Percentiles rank a stretch among this genome's conserved stretches.
Evolutionary conservation across 2,797 vertebrate genomes (phyloP).

Genomic region (Leucoraja ocellata): DNA sequence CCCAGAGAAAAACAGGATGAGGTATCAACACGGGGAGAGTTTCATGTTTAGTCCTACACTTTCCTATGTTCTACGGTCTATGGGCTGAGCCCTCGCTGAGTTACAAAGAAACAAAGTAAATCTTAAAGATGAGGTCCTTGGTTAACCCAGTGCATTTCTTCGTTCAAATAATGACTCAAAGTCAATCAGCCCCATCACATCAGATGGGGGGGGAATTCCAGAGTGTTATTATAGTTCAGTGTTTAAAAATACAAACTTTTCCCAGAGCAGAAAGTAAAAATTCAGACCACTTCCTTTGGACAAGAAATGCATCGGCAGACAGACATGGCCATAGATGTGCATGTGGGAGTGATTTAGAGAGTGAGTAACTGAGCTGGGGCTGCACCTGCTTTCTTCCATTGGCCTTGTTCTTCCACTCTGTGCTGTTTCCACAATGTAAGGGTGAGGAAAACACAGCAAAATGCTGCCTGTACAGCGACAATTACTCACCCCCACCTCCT

Average conservation of each 20-base stretch:
- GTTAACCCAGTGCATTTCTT: not conserved
- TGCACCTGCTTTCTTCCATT: slow-evolving; percentile 33
- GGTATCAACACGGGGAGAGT: not conserved
- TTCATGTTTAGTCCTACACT: not conserved
- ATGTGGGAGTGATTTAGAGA: slow-evolving; percentile 36
- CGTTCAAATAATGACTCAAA: slow-evolving; percentile 31
- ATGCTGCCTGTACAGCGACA: slow-evolving; percentile 1
- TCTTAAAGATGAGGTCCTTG: not conserved
- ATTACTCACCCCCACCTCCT: slow-evolving; percentile 32
- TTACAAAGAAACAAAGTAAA: not conserved
- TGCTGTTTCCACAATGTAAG: slow-evolving; percentile 33
- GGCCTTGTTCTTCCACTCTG: slow-evolving; percentile 25
- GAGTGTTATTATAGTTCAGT: not conserved
- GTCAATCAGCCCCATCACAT: not conserved
- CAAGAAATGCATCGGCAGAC: slow-evolving; percentile 12
- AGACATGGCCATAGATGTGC: not conserved
- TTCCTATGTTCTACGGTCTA: too few relatives aligned
- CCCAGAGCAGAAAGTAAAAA: slow-evolving; percentile 5
- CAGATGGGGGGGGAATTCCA: not conserved
- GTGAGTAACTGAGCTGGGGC: slow-evolving; percentile 25
- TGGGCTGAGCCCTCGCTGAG: not conserved
- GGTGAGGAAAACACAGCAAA: slow-evolving; percentile 19
- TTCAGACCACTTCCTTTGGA: slow-evolving; percentile 37
- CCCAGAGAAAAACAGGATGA: not conserved
- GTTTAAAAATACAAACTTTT: slow-evolving; percentile 25